phyloP scores from a whole-genome alignment of 1,140 invertebrate genomes.

The Pissodes strobi region DNA sequence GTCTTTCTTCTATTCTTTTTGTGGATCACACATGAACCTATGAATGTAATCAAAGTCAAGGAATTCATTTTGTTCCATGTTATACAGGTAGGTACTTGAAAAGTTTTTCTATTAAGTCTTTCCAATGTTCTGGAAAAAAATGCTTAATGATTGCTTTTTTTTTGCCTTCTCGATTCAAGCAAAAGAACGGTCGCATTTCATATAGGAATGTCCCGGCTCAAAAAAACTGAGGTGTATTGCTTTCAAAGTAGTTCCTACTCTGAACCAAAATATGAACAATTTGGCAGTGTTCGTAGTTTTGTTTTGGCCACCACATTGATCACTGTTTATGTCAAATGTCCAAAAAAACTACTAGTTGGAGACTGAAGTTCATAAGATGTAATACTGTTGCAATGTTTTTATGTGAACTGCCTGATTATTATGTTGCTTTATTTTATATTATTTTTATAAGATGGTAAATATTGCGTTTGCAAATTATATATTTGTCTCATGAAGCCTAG shows the following conservation, averaged over 20 bases:
- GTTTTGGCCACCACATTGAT: too few relatives aligned
- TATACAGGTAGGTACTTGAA: neutral
- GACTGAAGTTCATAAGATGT: too few relatives aligned
- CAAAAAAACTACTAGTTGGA: too few relatives aligned
- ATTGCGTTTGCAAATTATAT: too few relatives aligned
- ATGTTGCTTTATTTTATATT: too few relatives aligned
- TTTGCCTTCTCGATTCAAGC: too few relatives aligned
- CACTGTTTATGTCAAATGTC: too few relatives aligned
- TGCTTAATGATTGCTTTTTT: too few relatives aligned
- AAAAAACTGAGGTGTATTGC: neutral
- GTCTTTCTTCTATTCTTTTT: slow-evolving; percentile 6
- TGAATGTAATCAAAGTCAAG: slow-evolving; percentile 5
- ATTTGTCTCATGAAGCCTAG: too few relatives aligned
- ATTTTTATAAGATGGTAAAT: too few relatives aligned
- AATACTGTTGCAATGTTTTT: too few relatives aligned
- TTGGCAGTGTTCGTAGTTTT: neutral
- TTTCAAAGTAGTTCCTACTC: neutral
- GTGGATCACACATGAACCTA: slow-evolving; percentile 3
- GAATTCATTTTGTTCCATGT: slow-evolving; percentile 1
- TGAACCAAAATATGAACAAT: neutral
- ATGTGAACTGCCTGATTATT: too few relatives aligned
- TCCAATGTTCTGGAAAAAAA: neutral
- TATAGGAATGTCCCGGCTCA: neutral
- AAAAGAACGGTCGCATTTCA: neutral
- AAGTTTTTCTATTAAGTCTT: slow-evolving; percentile 2